Conservation (phyloP, 1,140 invertebrate genomes). For the Penaeus japonicus region DNA sequence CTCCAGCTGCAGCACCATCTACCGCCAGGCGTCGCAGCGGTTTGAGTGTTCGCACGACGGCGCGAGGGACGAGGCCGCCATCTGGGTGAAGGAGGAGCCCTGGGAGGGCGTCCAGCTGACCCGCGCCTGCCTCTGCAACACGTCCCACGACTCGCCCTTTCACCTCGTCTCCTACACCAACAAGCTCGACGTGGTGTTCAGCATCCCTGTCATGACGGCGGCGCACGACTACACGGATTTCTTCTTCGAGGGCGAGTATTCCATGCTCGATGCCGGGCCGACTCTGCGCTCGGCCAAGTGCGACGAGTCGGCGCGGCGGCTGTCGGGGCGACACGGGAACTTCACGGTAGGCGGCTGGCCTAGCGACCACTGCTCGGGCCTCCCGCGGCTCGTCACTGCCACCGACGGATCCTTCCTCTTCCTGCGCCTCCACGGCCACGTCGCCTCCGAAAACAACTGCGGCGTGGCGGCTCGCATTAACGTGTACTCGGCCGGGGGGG, state of each 20-base stretch:
- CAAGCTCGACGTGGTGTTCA: constrained; percentile 44
- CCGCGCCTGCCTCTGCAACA: constrained; percentile 55
- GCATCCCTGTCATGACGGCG: constrained; percentile 53
- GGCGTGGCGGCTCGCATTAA: constrained; percentile 50
- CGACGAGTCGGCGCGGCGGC: neutral
- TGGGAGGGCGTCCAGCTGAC: constrained; percentile 52
- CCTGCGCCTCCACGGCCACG: constrained; percentile 38
- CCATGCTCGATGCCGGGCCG: constrained; percentile 36
- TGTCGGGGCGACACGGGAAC: constrained; percentile 44
- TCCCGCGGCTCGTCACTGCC: constrained; percentile 47
- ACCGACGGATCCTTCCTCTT: constrained; percentile 57
- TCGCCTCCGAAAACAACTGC: constrained; percentile 37
- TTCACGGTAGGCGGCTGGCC: constrained; percentile 48
- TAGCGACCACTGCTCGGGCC: constrained; percentile 31
- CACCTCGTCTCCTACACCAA: constrained; percentile 50
- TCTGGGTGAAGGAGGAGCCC: constrained; percentile 52
- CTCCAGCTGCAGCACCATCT: constrained; percentile 42
- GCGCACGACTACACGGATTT: constrained; percentile 55
- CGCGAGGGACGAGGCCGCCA: constrained; percentile 24
- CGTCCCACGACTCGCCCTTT: constrained; percentile 40
- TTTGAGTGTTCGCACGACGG: constrained; percentile 56
- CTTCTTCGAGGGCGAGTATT: constrained; percentile 58
- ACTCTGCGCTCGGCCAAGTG: neutral
- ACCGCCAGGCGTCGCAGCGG: constrained; percentile 35
- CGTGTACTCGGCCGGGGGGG: constrained; percentile 51